Base-by-base conservation (phyloP, 2,797 vertebrate species). In the Coendou prehensilis region DNA sequence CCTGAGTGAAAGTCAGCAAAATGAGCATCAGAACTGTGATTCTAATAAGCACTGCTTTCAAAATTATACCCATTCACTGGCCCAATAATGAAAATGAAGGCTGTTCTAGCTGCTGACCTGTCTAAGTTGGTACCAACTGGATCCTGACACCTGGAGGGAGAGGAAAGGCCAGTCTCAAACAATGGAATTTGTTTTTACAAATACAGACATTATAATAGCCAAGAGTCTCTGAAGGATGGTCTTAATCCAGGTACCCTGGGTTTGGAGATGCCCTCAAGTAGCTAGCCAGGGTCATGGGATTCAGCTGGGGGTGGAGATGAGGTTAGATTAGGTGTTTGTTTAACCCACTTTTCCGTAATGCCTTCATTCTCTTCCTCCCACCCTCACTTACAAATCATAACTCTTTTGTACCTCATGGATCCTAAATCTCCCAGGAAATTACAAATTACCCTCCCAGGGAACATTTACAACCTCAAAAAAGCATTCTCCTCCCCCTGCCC, bases 1-100 rank as follows among this genome's bases (percentile, higher is more conserved):
- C 57, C 10, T 3, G 0, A 37, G 8, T 1, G 0, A 30, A 18
- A 2, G 1, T 5, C 22, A 30, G 10, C 7, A 0, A 11, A 64
- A 0, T 7, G 17, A 83, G 4, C n/a, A 37, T 30, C 61, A 28
- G 5, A 17, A 3, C 2, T 0, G 4, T 28, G 57, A 13, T 56
- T 54, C 50, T 67, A n/a, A 50, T 45, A 17, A 52, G 73, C 45
- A 4, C 41, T 8, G 71, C 69, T 23, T 41, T 82, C 47, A 45
- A 61, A 63, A 18, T 15, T 87, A 14, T 2, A 30, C 45, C 30
- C 54, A 79, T 22, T 20, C 37, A n/a, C 0, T 4, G 5, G n/a
- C 6, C 50, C 20, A 28, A 1, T 20, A n/a, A 33, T 5, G 28
- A 78, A 18, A 20, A 67, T 8, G 10, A 63, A 41, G n/a, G 9